These are phyloP conservation scores for Brachionichthys hirsutus DNA, from an alignment of 2,113 vertebrate species.

Conservation along the genomic window DNA sequence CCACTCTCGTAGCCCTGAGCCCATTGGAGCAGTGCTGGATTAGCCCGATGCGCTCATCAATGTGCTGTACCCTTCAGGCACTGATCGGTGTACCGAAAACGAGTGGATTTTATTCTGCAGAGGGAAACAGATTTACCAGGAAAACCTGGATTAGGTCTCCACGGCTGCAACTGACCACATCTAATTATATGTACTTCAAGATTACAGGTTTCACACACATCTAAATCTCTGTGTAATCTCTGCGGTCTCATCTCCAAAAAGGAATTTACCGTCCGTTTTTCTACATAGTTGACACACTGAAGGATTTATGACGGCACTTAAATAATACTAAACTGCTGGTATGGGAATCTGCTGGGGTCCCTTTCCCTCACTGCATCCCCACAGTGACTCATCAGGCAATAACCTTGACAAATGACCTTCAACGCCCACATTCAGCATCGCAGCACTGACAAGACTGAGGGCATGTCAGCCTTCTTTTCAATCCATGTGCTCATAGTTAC, in stretches of 20 bases:
- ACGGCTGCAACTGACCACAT: slow-evolving; percentile 7
- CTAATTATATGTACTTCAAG: no score
- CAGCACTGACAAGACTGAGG: slow-evolving; percentile 55
- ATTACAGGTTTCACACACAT: neutral
- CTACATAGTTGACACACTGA: slow-evolving; percentile 33
- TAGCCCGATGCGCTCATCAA: slow-evolving; percentile 58
- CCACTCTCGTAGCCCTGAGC: slow-evolving; percentile 47
- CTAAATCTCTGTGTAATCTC: neutral
- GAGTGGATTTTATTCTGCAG: slow-evolving; percentile 52
- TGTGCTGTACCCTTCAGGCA: slow-evolving; percentile 55
- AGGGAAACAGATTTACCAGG: slow-evolving; percentile 9
- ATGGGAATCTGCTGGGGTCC: slow-evolving; percentile 20
- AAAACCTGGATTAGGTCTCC: slow-evolving; percentile 28
- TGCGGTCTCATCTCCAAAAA: slow-evolving; percentile 16
- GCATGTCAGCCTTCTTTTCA: slow-evolving; percentile 36
- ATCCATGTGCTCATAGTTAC: slow-evolving; percentile 36
- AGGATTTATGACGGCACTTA: slow-evolving; percentile 43
- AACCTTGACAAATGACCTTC: slow-evolving; percentile 69
- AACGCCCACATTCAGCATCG: slow-evolving; percentile 47
- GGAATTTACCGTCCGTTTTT: slow-evolving; percentile 25
- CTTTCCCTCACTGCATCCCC: slow-evolving; percentile 31
- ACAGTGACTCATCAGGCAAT: slow-evolving; percentile 59
- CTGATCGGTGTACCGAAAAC: slow-evolving; percentile 68
- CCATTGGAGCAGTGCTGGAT: slow-evolving; percentile 56
- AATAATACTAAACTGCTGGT: slow-evolving; percentile 45